Conservation (phyloP, 2,797 vertebrate species). For the Ptychadena robeensis region DNA sequence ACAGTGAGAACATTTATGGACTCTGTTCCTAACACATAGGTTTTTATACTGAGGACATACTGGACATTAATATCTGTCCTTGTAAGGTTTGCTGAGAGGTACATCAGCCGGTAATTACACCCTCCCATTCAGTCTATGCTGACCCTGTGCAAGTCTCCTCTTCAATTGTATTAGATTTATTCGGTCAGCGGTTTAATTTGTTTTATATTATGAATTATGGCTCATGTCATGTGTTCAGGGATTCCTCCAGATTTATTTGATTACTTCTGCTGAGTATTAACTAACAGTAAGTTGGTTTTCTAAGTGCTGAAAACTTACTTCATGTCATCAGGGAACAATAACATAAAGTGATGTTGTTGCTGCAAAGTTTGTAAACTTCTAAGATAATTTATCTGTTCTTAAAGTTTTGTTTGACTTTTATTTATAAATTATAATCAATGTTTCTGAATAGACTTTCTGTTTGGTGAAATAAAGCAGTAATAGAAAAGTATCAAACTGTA, state of each 20-base stretch:
- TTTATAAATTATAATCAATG: neutral
- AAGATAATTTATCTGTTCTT: neutral
- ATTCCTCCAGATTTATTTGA: conserved; percentile 16
- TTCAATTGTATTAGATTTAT: conserved; percentile 35
- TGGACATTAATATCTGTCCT: conserved; percentile 14
- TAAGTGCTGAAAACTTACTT: neutral
- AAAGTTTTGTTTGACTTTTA: neutral
- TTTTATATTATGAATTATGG: conserved; percentile 24
- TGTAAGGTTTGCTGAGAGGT: conserved; percentile 26
- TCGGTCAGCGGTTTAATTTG: conserved; percentile 27
- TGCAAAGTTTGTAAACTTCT: neutral
- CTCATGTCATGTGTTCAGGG: neutral
- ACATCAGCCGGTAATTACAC: conserved; percentile 27
- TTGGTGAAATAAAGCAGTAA: neutral
- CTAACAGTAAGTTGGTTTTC: neutral
- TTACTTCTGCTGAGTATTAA: neutral
- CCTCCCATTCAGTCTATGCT: neutral
- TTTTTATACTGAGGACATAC: neutral
- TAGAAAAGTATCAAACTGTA: no score
- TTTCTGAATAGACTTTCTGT: neutral
- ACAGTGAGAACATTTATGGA: neutral
- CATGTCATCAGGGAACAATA: neutral
- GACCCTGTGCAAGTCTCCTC: conserved; percentile 27
- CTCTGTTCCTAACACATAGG: neutral
- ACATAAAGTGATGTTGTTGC: neutral